Evolutionary conservation across 2,888 invertebrate genomes (phyloP).

Genomic region (Hirtodrosophila alboralis): DNA sequence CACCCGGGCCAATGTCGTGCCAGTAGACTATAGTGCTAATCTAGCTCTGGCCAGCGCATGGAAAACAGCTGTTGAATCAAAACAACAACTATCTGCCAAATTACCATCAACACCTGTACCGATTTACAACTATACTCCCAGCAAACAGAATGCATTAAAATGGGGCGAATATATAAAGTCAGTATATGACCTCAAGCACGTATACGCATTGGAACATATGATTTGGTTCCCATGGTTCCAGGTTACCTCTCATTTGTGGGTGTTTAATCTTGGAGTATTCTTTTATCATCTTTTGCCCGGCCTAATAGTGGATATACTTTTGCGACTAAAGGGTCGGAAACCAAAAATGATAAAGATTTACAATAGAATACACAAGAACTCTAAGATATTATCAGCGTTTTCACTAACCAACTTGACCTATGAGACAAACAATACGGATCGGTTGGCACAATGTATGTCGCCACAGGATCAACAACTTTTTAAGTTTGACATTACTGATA

Average conservation of each 20-base stretch:
- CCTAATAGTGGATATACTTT: slow-evolving; percentile 85
- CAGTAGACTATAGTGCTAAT: slow-evolving; percentile 85
- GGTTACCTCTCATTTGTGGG: slow-evolving; percentile 71
- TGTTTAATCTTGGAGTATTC: slow-evolving; percentile 84
- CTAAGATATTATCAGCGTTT: slow-evolving; percentile 90
- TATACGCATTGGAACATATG: slow-evolving; percentile 76
- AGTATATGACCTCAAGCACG: background rate
- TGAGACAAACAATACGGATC: slow-evolving; percentile 86
- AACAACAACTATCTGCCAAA: too few species aligned
- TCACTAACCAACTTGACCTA: slow-evolving; percentile 88
- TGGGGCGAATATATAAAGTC: slow-evolving; percentile 88
- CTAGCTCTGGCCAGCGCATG: slow-evolving; percentile 84
- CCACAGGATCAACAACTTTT: slow-evolving; percentile 86
- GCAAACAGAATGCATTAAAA: slow-evolving; percentile 90
- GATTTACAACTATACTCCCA: slow-evolving; percentile 93
- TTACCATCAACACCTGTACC: slow-evolving; percentile 26
- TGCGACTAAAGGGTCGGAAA: slow-evolving; percentile 61
- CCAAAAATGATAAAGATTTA: slow-evolving; percentile 89
- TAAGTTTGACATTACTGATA: slow-evolving; percentile 88
- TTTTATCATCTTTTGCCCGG: slow-evolving; percentile 88
- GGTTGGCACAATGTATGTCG: slow-evolving; percentile 80
- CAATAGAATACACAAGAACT: slow-evolving; percentile 91
- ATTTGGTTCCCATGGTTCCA: slow-evolving; percentile 88
- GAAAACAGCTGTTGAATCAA: slow-evolving; percentile 80
- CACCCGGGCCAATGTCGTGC: slow-evolving; percentile 81